A percentile compares a stretch with the other conserved stretches of the same genome.
These are phyloP conservation scores for Zoanthus sansibaricus DNA, from an alignment of 92 coral and sea anemone species.

Conservation along the genomic window DNA sequence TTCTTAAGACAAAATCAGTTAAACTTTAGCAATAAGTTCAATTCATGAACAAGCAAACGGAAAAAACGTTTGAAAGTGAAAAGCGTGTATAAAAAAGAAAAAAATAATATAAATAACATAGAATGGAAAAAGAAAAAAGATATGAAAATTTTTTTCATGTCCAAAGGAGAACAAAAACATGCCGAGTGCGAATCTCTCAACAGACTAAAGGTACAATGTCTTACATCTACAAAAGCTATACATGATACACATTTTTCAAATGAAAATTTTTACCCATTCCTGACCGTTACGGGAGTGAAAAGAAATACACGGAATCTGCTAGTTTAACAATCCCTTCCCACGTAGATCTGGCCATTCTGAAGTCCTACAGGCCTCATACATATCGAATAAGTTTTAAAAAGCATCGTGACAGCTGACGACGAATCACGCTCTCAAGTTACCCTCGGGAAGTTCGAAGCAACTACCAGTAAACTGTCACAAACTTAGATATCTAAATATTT, in stretches of 20 bases:
- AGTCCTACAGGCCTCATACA: too few species aligned
- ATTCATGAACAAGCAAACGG: not conserved
- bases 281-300: too few species aligned
- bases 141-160: not conserved
- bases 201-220: not conserved
- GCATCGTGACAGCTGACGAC: too few species aligned
- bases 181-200: not conserved
- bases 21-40: not conserved
- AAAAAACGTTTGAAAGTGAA: not conserved
- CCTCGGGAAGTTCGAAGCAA: too few species aligned
- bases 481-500: too few species aligned
- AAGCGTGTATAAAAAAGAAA: not conserved
- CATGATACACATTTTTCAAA: not conserved
- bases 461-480: too few species aligned
- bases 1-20: not conserved
- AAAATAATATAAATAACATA: not conserved
- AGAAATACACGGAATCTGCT: not conserved
- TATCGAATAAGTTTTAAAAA: too few species aligned
- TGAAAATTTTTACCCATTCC: too few species aligned
- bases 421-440: too few species aligned
- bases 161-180: not conserved
- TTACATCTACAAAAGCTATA: not conserved
- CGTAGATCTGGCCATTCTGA: too few species aligned
- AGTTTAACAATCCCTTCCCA: not conserved
- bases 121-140: not conserved